Evolutionary conservation across 2,113 vertebrate species (phyloP), one percentile per base, ranked within the genome.

Genomic region (Nothobranchius furzeri): DNA sequence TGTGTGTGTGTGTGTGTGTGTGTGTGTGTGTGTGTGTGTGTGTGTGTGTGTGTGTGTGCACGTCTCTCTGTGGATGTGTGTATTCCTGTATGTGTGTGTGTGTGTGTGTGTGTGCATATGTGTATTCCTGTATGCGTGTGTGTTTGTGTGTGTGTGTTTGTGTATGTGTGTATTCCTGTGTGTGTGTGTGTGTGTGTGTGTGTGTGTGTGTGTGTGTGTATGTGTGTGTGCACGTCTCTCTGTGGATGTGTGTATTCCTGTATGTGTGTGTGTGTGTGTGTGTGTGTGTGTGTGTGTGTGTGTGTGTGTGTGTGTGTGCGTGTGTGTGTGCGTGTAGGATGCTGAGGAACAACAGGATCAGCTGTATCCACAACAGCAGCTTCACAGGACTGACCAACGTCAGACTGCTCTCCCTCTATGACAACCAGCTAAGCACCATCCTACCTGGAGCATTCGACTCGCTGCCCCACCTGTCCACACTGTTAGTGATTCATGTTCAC

Each of bases 321-420:
- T 74, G 53, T 70, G 37, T 55, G 43, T 72, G 30, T 76, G 60
- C 75, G 7, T 67, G 11, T 60, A 98, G 97, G 86, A 99, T 99
- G 97, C 91, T 99, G 70, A 93, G 97, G 78, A 99, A 95, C 92
- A 98, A 99, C 82, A 94, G 92, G 55, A 96, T 99, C 90, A 94
- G 94, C 89, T 99, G 97, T 13, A 90, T 99, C 86, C 96, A 98
- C 83, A 99, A 99, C 0, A 93, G 95, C 91, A 99, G 97, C 92
- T 99, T 99, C 92, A 95, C 95, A 0, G 97, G 97, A 3, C 91
- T 99, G 78, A 84, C 92, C 83, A 96, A 93, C 0, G 96, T 99
- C 24, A 89, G 97, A 30, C 95, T 99, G 48, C 94, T 99, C 65
- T 99, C 97, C 0, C 93, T 99, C 1, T 99, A 99, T 0, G 96